Evolutionary conservation across 2,888 invertebrate species (phyloP).

Genomic region (Alviniconcha strummeri): DNA sequence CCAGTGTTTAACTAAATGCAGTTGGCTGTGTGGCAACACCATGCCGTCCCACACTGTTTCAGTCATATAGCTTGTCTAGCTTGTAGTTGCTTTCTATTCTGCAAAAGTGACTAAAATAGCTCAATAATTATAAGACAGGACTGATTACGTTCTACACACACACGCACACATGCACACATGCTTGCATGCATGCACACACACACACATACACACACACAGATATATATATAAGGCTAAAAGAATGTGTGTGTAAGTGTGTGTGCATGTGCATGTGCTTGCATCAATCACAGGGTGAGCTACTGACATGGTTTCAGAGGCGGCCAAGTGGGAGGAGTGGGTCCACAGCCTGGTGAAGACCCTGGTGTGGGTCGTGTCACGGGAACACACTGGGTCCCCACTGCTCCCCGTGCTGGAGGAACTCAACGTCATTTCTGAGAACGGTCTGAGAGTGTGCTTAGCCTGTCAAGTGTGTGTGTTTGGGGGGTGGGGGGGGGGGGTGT

Average conservation of each 20-base stretch:
- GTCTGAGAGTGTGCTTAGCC: not conserved
- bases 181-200: not conserved
- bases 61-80: too few species aligned
- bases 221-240: not conserved
- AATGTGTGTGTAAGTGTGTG: slow-evolving; percentile 2
- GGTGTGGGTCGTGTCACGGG: slow-evolving; percentile 28
- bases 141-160: not conserved
- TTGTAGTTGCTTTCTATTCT: too few species aligned
- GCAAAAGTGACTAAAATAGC: too few species aligned
- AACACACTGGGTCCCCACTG: slow-evolving; percentile 6
- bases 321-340: not conserved
- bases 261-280: not conserved
- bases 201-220: not conserved
- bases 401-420: slow-evolving; percentile 26
- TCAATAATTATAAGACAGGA: too few species aligned
- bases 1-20: too few species aligned
- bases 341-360: slow-evolving; percentile 11
- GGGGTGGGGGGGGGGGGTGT: too few species aligned
- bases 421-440: slow-evolving; percentile 28
- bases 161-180: not conserved
- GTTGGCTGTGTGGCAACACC: too few species aligned
- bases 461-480: too few species aligned
- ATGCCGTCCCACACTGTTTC: too few species aligned
- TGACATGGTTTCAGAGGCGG: slow-evolving; percentile 6
- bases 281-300: not conserved